A percentile compares a stretch with the other conserved stretches of the same genome.
Evolutionary conservation across 2,113 vertebrate species (phyloP).

Genomic region (Callipepla squamata): DNA sequence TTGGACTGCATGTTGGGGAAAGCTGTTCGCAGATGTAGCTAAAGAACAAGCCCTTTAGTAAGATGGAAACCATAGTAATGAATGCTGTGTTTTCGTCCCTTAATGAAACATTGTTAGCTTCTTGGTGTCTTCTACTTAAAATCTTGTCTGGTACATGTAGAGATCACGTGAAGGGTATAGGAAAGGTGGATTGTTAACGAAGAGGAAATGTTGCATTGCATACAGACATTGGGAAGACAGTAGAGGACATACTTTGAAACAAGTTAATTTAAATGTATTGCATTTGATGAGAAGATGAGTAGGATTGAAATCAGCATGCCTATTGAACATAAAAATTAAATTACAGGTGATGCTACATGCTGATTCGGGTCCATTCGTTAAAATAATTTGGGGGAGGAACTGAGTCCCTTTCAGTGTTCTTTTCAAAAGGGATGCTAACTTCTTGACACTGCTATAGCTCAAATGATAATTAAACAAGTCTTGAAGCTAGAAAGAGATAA

Average conservation of each 20-base stretch:
- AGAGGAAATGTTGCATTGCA: background rate
- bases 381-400: constrained; percentile 59
- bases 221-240: constrained; percentile 15
- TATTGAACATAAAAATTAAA: constrained; percentile 51
- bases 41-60: background rate
- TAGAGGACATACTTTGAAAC: constrained; percentile 1
- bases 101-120: background rate
- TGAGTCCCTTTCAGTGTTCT: constrained; percentile 1
- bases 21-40: background rate
- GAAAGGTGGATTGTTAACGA: background rate
- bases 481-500: background rate
- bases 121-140: constrained; percentile 3
- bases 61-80: background rate
- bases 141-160: background rate
- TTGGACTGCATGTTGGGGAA: background rate
- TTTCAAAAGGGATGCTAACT: constrained; percentile 43
- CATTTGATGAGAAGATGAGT: constrained; percentile 28
- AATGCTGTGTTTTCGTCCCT: background rate
- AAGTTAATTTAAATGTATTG: background rate
- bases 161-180: background rate
- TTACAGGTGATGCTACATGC: constrained; percentile 28
- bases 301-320: constrained; percentile 11
- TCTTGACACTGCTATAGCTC: constrained; percentile 39
- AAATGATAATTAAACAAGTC: constrained; percentile 41
- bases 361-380: constrained; percentile 8